Evolutionary conservation across 2,113 vertebrate species (phyloP).

Genomic region (Sinocyclocheilus anshuiensis): DNA sequence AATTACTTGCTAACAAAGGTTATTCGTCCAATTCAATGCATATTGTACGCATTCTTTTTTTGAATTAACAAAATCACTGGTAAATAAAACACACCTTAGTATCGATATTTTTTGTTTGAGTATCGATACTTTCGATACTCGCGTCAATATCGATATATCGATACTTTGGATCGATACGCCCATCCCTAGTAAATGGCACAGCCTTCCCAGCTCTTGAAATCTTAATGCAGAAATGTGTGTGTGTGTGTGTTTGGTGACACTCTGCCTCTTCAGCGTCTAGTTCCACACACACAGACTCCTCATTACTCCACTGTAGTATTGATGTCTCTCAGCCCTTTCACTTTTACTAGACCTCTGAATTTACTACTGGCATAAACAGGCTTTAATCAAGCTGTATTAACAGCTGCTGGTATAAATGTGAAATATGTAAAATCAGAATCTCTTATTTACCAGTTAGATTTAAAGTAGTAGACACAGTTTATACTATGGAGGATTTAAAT

Average conservation of each 20-base stretch:
- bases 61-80: no score
- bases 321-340: background rate
- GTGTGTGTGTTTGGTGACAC: slow-evolving; percentile 2
- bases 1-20: no score
- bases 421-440: background rate
- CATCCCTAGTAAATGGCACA: slow-evolving; percentile 72
- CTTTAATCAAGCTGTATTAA: slow-evolving; percentile 8
- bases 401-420: background rate
- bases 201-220: slow-evolving; percentile 73
- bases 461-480: background rate
- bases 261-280: slow-evolving; percentile 35
- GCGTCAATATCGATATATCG: no score
- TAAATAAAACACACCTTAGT: no score
- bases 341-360: slow-evolving; percentile 7
- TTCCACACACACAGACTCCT: background rate
- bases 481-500: background rate
- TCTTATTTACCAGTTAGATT: background rate
- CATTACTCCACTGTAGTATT: slow-evolving; percentile 9
- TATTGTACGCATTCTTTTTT: no score
- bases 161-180: no score
- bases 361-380: background rate
- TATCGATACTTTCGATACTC: no score
- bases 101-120: no score
- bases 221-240: slow-evolving; percentile 62
- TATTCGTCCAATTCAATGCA: no score